These are phyloP conservation scores for Esox niger DNA, from an alignment of 2,113 vertebrate species.

Conservation along the genomic window DNA sequence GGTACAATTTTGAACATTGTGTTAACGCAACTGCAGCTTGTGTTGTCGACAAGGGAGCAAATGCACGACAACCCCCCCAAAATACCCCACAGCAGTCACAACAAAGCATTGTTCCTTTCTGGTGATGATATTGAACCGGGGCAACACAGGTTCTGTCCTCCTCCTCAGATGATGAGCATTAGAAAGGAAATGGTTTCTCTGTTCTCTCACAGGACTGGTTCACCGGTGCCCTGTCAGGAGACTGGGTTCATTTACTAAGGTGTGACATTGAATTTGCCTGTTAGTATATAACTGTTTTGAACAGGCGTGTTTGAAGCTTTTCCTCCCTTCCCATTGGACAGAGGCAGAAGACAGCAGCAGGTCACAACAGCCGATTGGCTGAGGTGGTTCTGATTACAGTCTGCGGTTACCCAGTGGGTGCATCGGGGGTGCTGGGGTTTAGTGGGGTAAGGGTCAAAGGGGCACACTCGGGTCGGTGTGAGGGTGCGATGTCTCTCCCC, in stretches of 20 bases:
- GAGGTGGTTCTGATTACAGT: slow-evolving; percentile 32
- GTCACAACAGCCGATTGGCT: slow-evolving; percentile 34
- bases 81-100: slow-evolving; percentile 57
- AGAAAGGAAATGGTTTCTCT: slow-evolving; percentile 13
- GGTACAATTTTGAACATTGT: slow-evolving; percentile 14
- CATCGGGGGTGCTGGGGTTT: slow-evolving; percentile 22
- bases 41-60: slow-evolving; percentile 45
- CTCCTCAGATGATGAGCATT: slow-evolving; percentile 36
- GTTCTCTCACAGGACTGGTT: slow-evolving; percentile 35
- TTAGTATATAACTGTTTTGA: slow-evolving; percentile 18
- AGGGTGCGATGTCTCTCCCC: slow-evolving; percentile 54
- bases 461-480: slow-evolving; percentile 36
- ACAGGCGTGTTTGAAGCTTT: slow-evolving; percentile 27
- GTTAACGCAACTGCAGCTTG: slow-evolving; percentile 43
- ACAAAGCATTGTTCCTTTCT: slow-evolving; percentile 52
- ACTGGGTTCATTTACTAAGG: slow-evolving; percentile 43
- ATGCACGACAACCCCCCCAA: slow-evolving; percentile 50
- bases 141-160: slow-evolving; percentile 40
- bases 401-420: slow-evolving; percentile 34
- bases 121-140: slow-evolving; percentile 51
- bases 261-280: slow-evolving; percentile 34
- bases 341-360: slow-evolving; percentile 19
- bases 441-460: slow-evolving; percentile 26
- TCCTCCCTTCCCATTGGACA: slow-evolving; percentile 12
- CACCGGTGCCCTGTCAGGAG: slow-evolving; percentile 31